phyloP scores from a whole-genome alignment of 2,797 vertebrate genomes.

The Poecilia picta region DNA sequence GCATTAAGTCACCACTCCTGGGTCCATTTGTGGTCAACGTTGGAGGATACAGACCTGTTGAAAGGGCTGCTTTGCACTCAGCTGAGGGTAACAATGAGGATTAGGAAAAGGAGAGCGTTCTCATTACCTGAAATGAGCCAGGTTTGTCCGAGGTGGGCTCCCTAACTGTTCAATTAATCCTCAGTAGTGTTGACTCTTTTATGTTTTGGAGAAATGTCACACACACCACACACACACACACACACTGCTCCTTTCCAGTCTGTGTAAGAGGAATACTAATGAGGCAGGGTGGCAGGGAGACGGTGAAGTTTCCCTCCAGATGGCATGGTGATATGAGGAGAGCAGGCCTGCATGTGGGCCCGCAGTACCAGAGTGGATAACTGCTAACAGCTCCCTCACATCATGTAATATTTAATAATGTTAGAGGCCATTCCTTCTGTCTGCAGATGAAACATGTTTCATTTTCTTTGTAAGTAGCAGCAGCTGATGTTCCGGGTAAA shows the following conservation, averaged over 20 bases:
- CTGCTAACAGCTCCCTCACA: conserved; percentile 50
- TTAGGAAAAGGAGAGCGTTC: conserved; percentile 57
- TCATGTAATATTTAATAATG: conserved; percentile 55
- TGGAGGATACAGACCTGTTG: background rate
- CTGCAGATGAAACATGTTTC: conserved; percentile 31
- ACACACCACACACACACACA: conserved; percentile 34
- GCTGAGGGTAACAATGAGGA: conserved; percentile 14
- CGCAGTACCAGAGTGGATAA: conserved; percentile 58
- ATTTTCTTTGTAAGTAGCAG: conserved; percentile 29
- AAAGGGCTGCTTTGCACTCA: conserved; percentile 1
- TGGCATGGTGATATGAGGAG: conserved; percentile 68
- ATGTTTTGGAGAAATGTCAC: conserved; percentile 52
- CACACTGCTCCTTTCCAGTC: conserved; percentile 31
- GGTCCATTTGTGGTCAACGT: conserved; percentile 11
- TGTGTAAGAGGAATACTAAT: conserved; percentile 61
- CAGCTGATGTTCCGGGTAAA: conserved; percentile 15
- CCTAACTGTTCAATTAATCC: conserved; percentile 54
- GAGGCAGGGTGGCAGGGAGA: conserved; percentile 49
- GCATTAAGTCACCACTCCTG: background rate
- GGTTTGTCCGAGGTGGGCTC: conserved; percentile 48
- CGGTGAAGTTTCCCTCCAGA: conserved; percentile 62
- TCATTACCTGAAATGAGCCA: conserved; percentile 60
- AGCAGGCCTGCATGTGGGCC: conserved; percentile 63
- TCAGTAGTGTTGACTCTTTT: conserved; percentile 61
- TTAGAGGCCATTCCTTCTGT: conserved; percentile 19